phyloP scores from a whole-genome alignment of 2,797 vertebrate species.

The Carapus acus region DNA sequence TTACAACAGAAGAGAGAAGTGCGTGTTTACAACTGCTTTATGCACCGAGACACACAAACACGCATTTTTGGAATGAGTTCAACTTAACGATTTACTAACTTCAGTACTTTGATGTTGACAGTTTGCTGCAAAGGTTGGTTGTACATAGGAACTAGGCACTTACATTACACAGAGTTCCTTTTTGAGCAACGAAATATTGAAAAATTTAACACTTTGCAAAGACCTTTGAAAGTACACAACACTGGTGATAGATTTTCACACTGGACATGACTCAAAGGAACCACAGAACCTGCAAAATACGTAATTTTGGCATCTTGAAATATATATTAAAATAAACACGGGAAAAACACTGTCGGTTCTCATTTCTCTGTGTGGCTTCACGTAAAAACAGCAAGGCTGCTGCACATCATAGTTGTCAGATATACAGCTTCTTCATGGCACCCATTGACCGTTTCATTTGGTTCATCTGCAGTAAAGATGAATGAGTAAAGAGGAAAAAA shows the following conservation, averaged over 20 bases:
- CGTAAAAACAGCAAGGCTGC: constrained; percentile 81
- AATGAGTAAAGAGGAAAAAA: not conserved
- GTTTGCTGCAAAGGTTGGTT: constrained; percentile 37
- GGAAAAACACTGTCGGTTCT: too few relatives aligned
- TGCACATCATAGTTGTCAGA: constrained; percentile 73
- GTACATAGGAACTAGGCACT: constrained; percentile 1
- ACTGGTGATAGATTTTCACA: not conserved
- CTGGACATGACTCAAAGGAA: not conserved
- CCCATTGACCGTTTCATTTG: constrained; percentile 69
- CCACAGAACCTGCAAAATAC: too few relatives aligned
- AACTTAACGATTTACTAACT: constrained; percentile 18
- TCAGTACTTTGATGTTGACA: constrained; percentile 52
- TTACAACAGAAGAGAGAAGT: constrained; percentile 26
- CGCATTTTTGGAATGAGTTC: constrained; percentile 26
- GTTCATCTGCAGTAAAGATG: constrained; percentile 61
- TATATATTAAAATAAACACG: too few relatives aligned
- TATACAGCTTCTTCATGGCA: constrained; percentile 73
- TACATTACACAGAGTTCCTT: constrained; percentile 17
- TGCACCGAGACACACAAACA: constrained; percentile 6
- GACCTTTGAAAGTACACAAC: not conserved
- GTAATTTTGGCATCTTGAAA: too few relatives aligned
- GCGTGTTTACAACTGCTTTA: not conserved
- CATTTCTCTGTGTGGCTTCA: constrained; percentile 54
- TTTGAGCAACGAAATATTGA: constrained; percentile 26
- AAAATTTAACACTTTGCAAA: constrained; percentile 13